phyloP scores from a whole-genome alignment of 1,140 invertebrate species.

The Diorhabda carinulata region DNA sequence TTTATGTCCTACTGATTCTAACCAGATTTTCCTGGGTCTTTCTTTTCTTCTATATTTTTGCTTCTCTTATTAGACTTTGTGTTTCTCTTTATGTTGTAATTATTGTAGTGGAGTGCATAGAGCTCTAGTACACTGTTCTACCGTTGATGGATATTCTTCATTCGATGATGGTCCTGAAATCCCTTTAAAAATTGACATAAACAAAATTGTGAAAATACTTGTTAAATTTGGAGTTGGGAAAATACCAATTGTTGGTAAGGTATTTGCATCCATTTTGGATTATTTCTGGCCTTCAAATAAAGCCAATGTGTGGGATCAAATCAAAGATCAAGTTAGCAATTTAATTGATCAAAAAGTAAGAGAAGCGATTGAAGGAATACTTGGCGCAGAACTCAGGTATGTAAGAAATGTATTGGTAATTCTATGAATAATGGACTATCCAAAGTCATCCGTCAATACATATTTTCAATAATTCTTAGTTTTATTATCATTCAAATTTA shows the following conservation, averaged over 20 bases:
- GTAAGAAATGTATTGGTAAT: not conserved
- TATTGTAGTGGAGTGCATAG: no score
- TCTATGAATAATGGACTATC: not conserved
- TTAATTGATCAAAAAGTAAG: slow-evolving; percentile 4
- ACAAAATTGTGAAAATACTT: no score
- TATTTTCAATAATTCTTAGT: not conserved
- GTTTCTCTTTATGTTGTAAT: no score
- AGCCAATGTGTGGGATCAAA: slow-evolving; percentile 7
- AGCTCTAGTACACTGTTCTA: no score
- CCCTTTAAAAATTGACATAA: no score
- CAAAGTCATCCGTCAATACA: not conserved
- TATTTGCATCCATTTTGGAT: not conserved
- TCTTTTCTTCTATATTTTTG: no score
- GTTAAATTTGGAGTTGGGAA: not conserved
- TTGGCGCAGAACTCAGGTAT: slow-evolving; percentile 5
- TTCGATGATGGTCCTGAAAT: no score
- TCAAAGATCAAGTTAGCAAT: slow-evolving; percentile 6
- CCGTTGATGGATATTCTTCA: no score
- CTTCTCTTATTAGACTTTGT: no score
- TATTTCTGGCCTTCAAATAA: slow-evolving; percentile 8
- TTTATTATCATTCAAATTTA: no score
- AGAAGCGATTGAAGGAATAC: not conserved
- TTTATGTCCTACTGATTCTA: no score
- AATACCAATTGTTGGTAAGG: slow-evolving; percentile 8
- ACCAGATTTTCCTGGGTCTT: no score